Evolutionary conservation across 2,888 invertebrate genomes (phyloP), one percentile per base, ranked within the genome.

Genomic region (Lysandra bellargus): DNA sequence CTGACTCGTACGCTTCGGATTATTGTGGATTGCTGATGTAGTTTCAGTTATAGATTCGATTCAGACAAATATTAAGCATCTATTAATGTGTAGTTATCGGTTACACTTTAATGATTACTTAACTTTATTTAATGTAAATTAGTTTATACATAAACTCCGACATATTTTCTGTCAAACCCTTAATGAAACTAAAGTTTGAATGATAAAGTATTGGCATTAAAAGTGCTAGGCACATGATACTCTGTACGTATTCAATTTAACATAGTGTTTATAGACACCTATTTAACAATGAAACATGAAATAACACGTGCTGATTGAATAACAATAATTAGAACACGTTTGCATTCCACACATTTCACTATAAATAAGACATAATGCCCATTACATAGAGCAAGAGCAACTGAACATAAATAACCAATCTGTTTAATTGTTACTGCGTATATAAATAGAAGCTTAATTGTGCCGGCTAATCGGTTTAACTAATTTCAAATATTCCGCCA

Each of bases 391-490:
- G 30, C 64, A 64, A 64, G 33, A 69, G 14, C 69, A 4, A 69
- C 69, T 69, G 14, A 69, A 69, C 75, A 44, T 75, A 76, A 76
- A 76, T 57, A 76, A 76, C 30, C 53, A 57, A 76, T 57, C 53
- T 57, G 49, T 30, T 57, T 76, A 53, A 76, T 76, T 76, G 53
- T 53, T 76, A 53, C 53, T 76, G 53, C 53, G 33, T 53, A 33
- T 76, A 57, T 76, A 76, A 76, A 76, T 76, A 76, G 53, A 76
- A 53, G 76, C 53, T 53, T 57, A 76, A 76, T 76, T 76, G 76
- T 53, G 44, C 17, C 76, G 53, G 53, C 57, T 76, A 76, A 76
- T 76, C 53, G 49, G 49, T 75, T 75, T 75, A 44, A 75, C 49
- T 75, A 53, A 76, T 57, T 76, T 76, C 53, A 76, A 53, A 76